phyloP scores from a whole-genome alignment of 2,888 invertebrate genomes.

The Malachius bipustulatus region DNA sequence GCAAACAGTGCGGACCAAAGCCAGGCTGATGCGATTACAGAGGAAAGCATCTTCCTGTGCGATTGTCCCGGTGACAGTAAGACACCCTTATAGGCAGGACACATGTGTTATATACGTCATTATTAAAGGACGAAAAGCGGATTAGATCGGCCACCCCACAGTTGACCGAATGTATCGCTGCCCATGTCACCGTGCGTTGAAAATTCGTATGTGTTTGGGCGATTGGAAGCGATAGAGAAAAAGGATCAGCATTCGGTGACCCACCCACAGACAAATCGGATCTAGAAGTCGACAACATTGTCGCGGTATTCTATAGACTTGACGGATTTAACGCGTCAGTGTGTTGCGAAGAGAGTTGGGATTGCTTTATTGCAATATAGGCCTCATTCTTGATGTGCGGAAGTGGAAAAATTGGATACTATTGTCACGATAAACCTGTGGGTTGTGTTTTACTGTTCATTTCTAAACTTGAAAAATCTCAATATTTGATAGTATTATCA shows the following conservation, averaged over 20 bases:
- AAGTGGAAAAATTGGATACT: too few relatives aligned
- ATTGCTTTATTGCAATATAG: too few relatives aligned
- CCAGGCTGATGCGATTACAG: constrained; percentile 33
- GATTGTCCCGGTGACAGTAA: constrained; percentile 38
- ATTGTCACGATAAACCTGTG: too few relatives aligned
- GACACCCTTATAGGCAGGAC: constrained; percentile 36
- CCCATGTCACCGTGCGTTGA: too few relatives aligned
- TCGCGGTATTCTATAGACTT: constrained; percentile 35
- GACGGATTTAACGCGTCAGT: constrained; percentile 35
- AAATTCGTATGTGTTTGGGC: constrained; percentile 18
- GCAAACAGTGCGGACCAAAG: constrained; percentile 20
- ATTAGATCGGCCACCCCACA: constrained; percentile 33
- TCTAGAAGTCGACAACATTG: constrained; percentile 42
- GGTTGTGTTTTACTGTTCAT: too few relatives aligned
- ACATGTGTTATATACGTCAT: constrained; percentile 40
- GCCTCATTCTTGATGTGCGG: too few relatives aligned
- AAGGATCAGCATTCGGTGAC: constrained; percentile 36
- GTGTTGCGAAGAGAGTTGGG: too few relatives aligned
- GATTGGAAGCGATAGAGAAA: constrained; percentile 35
- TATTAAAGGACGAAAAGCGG: constrained; percentile 36
- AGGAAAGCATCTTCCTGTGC: constrained; percentile 31
- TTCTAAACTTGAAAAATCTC: too few relatives aligned
- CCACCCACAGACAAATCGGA: constrained; percentile 41
- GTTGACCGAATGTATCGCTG: constrained; percentile 11
- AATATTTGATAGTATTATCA: too few relatives aligned